Conservation (phyloP, 2,797 vertebrate genomes). For the Sparidentex hasta region DNA sequence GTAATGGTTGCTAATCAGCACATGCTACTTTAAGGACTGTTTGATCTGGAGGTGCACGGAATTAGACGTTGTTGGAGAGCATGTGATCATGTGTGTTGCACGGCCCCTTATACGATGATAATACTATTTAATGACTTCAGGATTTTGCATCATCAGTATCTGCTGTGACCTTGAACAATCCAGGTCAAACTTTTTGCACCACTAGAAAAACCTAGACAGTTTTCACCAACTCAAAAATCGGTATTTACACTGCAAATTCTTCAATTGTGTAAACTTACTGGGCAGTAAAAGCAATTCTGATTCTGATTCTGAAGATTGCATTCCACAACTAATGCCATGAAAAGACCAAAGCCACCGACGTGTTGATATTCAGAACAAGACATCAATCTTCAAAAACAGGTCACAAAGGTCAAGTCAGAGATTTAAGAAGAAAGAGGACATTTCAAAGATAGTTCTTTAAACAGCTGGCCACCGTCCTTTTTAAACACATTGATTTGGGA, state of each 20-base stretch:
- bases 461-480: background rate
- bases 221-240: no score
- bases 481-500: background rate
- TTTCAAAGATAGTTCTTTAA: background rate
- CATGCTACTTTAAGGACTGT: background rate
- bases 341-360: background rate
- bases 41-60: constrained; percentile 30
- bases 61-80: background rate
- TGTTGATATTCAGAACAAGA: background rate
- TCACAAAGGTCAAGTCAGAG: background rate
- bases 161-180: no score
- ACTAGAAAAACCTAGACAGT: no score
- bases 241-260: no score
- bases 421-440: background rate
- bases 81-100: background rate
- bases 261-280: no score
- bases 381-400: background rate
- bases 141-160: no score
- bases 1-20: constrained; percentile 52
- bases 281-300: no score
- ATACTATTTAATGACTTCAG: constrained; percentile 6
- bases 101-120: background rate
- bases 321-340: constrained; percentile 2
- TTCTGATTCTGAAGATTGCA: background rate
- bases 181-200: no score